These are phyloP conservation scores for Camponotus vicinus DNA, from an alignment of 1,140 invertebrate genomes.

Conservation along the genomic window DNA sequence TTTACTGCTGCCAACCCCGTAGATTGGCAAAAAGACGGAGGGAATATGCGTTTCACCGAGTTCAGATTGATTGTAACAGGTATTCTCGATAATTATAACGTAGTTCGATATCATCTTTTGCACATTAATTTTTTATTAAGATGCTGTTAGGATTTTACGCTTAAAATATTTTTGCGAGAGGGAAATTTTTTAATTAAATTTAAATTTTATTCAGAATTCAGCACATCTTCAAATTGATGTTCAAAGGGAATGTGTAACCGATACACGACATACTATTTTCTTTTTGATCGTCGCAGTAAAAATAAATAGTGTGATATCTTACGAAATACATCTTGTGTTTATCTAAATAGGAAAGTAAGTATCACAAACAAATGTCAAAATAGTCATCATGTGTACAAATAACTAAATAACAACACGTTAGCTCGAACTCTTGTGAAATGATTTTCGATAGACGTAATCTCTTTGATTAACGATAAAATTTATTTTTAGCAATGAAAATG, in stretches of 20 bases:
- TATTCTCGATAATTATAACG: too few species aligned
- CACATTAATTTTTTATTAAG: neutral
- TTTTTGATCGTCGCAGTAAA: neutral
- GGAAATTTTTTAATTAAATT: neutral
- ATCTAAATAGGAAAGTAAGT: neutral
- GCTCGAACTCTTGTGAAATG: neutral
- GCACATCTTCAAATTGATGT: neutral
- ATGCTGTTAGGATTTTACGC: neutral
- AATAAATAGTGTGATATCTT: neutral
- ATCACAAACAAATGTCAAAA: neutral
- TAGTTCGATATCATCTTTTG: too few species aligned
- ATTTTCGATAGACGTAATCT: neutral
- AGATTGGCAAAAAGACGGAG: too few species aligned
- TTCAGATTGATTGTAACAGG: too few species aligned
- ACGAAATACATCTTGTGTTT: neutral
- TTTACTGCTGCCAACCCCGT: neutral
- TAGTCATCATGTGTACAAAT: neutral
- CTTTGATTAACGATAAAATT: conserved; percentile 9
- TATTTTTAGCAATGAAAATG: neutral
- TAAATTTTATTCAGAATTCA: neutral
- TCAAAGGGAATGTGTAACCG: neutral
- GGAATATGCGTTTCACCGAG: too few species aligned
- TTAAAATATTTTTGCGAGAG: neutral
- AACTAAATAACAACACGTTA: neutral
- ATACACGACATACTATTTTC: neutral